Evolutionary conservation across 2,888 invertebrate species (phyloP).

Genomic region (Aporophyla nigra): DNA sequence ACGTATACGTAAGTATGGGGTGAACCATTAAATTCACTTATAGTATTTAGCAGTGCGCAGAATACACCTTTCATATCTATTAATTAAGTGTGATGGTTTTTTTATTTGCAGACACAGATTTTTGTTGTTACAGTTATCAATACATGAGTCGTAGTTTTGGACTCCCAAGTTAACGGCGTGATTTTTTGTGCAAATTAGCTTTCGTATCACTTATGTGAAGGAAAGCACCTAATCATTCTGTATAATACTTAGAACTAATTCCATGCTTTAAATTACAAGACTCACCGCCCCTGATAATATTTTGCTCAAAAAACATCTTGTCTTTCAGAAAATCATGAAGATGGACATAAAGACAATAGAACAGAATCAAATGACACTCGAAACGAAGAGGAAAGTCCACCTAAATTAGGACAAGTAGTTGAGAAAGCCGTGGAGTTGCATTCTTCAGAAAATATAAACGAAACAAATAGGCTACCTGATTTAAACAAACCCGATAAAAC

Average conservation of each 20-base stretch:
- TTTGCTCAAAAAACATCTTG: constrained; percentile 34
- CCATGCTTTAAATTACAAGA: background rate
- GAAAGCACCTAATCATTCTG: background rate
- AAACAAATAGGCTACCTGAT: constrained; percentile 47
- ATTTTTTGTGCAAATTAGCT: background rate
- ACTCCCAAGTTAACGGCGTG: too few relatives aligned
- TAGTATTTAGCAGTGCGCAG: too few relatives aligned
- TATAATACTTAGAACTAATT: background rate
- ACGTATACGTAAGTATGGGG: too few relatives aligned
- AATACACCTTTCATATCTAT: too few relatives aligned
- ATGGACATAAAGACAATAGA: constrained; percentile 52
- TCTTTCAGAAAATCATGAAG: constrained; percentile 68
- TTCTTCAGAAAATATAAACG: constrained; percentile 68
- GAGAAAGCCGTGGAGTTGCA: constrained; percentile 77
- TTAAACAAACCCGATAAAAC: constrained; percentile 9
- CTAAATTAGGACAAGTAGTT: constrained; percentile 80
- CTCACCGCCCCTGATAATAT: constrained; percentile 1
- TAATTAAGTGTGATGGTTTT: too few relatives aligned
- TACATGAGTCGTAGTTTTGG: background rate
- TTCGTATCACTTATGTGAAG: background rate
- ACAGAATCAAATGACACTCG: constrained; percentile 44
- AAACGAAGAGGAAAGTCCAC: constrained; percentile 72
- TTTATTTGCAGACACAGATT: too few relatives aligned
- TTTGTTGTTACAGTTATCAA: too few relatives aligned
- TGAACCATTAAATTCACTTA: too few relatives aligned